Evolutionary conservation across 2,888 invertebrate genomes (phyloP), one percentile per base, ranked within the genome.

Genomic region (Hedya salicella): DNA sequence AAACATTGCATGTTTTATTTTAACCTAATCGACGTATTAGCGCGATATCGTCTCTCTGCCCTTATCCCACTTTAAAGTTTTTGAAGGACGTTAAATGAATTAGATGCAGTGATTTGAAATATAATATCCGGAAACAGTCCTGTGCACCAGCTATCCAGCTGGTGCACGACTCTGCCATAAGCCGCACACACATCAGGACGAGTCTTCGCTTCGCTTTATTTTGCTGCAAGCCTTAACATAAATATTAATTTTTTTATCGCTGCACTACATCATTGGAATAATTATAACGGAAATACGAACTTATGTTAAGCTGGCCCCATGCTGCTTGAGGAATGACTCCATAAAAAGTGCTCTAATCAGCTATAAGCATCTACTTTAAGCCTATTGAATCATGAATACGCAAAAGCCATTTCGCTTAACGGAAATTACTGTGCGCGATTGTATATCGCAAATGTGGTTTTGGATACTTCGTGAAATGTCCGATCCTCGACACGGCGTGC

Each of bases 271-370:
- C 57, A 19, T 32, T 19, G 44, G 17, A 46, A 57, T 46, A 57
- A 46, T 57, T 57, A 57, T 46, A 46, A 57, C 57, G 57, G 57
- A 57, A 57, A 57, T 44, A 57, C 44, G 17, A 57, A 57, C 44
- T 57, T 57, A 14, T 57, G 57, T 46, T 57, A 46, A 46, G 30
- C 17, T 57, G 44, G n/a, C 57, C 44, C 44, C 57, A 57, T 32
- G 57, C 57, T 44, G 57, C 17, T 57, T 57, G 57, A 57, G 21
- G 57, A 57, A 57, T 46, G 57, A 57, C 44, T 46, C 32, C 44
- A 57, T 57, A 57, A 57, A 57, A 57, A 57, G 57, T 46, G 44
- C 44, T 57, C 57, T 57, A 57, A 57, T 57, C 57, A 57, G 57
- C n/a, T 46, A 57, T 46, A 57, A 46, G 46, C 57, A 57, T 57